These are phyloP conservation scores for Lynx canadensis DNA, from an alignment of 2,113 vertebrate species.

Conservation along the genomic window DNA sequence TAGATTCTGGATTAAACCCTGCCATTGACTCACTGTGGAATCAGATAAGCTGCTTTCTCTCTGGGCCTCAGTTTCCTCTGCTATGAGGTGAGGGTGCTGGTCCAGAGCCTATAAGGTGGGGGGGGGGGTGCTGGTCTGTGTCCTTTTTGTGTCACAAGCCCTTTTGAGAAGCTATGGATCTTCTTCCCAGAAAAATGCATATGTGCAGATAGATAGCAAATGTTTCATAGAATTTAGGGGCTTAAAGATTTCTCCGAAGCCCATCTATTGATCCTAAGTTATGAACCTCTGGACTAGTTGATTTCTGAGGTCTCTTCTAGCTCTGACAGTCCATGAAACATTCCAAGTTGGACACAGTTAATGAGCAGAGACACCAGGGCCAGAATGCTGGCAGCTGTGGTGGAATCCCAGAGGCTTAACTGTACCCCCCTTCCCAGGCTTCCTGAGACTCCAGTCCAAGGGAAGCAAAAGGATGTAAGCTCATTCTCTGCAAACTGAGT, in stretches of 20 bases:
- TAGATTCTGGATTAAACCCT: slow-evolving; percentile 26
- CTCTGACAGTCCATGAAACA: slow-evolving; percentile 65
- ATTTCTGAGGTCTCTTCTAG: slow-evolving; percentile 53
- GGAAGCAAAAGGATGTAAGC: slow-evolving; percentile 79
- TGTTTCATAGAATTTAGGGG: slow-evolving; percentile 19
- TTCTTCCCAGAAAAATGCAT: background rate
- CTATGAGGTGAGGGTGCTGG: background rate
- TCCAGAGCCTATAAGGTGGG: background rate
- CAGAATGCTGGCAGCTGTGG: slow-evolving; percentile 78
- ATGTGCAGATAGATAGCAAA: background rate
- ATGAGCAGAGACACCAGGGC: slow-evolving; percentile 66
- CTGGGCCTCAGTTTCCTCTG: slow-evolving; percentile 5
- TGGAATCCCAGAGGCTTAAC: slow-evolving; percentile 81
- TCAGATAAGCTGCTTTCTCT: slow-evolving; percentile 19
- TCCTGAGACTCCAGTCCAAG: slow-evolving; percentile 76
- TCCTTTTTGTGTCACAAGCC: background rate
- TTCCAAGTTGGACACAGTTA: slow-evolving; percentile 78
- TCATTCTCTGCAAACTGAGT: slow-evolving; percentile 69
- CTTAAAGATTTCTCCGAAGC: slow-evolving; percentile 30
- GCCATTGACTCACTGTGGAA: background rate
- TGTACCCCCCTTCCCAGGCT: slow-evolving; percentile 76
- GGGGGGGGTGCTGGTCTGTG: background rate
- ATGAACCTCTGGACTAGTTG: slow-evolving; percentile 37
- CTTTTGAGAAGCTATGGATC: background rate
- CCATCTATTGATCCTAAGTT: background rate